Conservation (phyloP, 2,797 vertebrate species). For the Bucorvus abyssinicus region DNA sequence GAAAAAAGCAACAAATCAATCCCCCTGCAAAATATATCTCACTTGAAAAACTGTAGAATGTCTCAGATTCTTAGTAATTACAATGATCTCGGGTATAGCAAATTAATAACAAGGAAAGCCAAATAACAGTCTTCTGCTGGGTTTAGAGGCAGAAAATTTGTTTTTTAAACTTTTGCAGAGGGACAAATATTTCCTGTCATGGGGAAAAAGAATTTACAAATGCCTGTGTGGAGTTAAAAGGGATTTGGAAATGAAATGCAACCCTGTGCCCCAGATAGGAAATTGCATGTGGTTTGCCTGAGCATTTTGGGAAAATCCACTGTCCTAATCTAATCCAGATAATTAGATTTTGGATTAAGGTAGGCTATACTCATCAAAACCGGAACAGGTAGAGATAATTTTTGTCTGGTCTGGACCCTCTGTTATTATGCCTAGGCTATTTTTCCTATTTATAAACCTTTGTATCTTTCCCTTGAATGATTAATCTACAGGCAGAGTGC, state of each 20-base stretch:
- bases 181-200: background rate
- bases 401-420: background rate
- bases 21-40: background rate
- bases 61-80: background rate
- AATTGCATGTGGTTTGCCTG: slow-evolving; percentile 17
- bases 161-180: background rate
- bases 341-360: slow-evolving; percentile 60
- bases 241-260: slow-evolving; percentile 38
- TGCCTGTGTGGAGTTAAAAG: slow-evolving; percentile 11
- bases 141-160: background rate
- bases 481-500: slow-evolving; percentile 29
- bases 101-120: background rate
- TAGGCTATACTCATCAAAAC: slow-evolving; percentile 18
- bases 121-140: background rate
- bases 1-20: background rate
- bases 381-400: slow-evolving; percentile 39
- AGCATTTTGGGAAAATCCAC: slow-evolving; percentile 41
- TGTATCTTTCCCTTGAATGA: slow-evolving; percentile 19
- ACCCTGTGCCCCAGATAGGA: background rate
- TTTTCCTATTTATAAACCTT: slow-evolving; percentile 8
- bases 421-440: background rate
- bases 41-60: background rate
- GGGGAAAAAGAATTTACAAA: background rate
- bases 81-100: background rate
- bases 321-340: slow-evolving; percentile 47